Conservation (phyloP, 2,113 vertebrate species). For the Brachypteracias leptosomus region DNA sequence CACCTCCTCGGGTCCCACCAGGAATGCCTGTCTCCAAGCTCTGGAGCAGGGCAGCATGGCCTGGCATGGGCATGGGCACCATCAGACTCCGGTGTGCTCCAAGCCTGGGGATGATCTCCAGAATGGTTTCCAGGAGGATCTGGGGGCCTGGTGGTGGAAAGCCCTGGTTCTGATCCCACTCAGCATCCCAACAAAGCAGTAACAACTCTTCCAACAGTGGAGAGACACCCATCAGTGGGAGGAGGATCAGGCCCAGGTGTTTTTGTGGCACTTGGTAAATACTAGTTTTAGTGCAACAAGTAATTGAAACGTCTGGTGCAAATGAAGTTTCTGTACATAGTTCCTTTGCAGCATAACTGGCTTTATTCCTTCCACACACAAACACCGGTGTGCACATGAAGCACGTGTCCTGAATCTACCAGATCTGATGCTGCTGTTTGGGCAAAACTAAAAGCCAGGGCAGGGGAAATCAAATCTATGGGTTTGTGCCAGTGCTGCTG, state of each 20-base stretch:
- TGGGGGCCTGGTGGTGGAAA: rapidly evolving
- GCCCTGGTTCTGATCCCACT: not conserved
- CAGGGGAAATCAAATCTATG: not conserved
- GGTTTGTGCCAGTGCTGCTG: not conserved
- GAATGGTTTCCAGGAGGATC: not conserved
- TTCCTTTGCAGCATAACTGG: constrained; percentile 47
- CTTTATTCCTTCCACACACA: constrained; percentile 39
- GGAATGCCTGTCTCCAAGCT: rapidly evolving
- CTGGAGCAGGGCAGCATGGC: rapidly evolving
- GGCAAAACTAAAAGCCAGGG: constrained; percentile 4
- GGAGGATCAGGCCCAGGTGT: not conserved
- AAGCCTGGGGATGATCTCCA: not conserved
- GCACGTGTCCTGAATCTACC: not conserved
- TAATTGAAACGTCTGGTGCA: constrained; percentile 13
- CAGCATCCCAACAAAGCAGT: not conserved
- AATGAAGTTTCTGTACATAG: constrained; percentile 23
- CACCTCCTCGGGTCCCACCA: rapidly evolving
- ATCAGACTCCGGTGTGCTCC: not conserved
- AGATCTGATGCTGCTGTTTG: not conserved
- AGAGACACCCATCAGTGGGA: not conserved
- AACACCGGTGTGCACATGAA: not conserved
- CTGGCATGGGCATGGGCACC: not conserved
- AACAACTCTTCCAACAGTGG: not conserved
- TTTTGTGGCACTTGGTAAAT: constrained; percentile 50
- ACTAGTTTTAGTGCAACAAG: constrained; percentile 54